Evolutionary conservation across 2,113 vertebrate species (phyloP), one percentile per base, ranked within the genome.

Genomic region (Silurus asotus): DNA sequence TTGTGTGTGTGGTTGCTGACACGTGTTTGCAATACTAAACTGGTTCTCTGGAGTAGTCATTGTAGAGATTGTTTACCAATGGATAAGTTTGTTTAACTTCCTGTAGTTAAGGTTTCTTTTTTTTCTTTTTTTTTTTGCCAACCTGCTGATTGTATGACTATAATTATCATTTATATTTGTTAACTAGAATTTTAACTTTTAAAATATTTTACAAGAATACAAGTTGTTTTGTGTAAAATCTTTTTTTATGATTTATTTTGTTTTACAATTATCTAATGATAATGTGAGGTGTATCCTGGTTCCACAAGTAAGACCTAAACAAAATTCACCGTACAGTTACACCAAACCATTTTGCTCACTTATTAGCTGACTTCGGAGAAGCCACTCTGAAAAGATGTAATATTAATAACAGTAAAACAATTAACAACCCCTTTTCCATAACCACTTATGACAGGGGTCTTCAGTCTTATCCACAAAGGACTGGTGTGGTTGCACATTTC

Each of bases 11-110:
- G 81, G 77, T 85, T 65, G 56, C 79, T 81, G 61, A 59, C 62
- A 88, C 74, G 61, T 84, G 85, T 88, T 87, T 88, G 84, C 88
- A 86, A 87, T 89, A 86, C 81, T 74, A 86, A 86, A 87, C 89
- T 91, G 84, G 83, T 88, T 19, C 70, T 49, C 19, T 23, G 69
- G 28, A 37, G 4, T 10, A 67, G 28, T 28, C 72, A 80, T 19
- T 64, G 56, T 37, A 20, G 14, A 64, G 65, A 83, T 59, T 37
- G 86, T 87, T 70, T 84, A 37, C 37, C 58, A 87, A 37, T 48
- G 48, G 65, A 56, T 45, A 78, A 56, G 55, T 67, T 67, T 25
- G 9, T 65, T 23, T 37, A n/a, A 9, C 55, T 85, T 62, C 28
- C 78, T 80, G 8, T 80, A 8, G 19, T 59, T 82, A 56, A 49